Evolutionary conservation across 2,888 invertebrate species (phyloP), one percentile per base, ranked within the genome.

Genomic region (Danaus chrysippus): DNA sequence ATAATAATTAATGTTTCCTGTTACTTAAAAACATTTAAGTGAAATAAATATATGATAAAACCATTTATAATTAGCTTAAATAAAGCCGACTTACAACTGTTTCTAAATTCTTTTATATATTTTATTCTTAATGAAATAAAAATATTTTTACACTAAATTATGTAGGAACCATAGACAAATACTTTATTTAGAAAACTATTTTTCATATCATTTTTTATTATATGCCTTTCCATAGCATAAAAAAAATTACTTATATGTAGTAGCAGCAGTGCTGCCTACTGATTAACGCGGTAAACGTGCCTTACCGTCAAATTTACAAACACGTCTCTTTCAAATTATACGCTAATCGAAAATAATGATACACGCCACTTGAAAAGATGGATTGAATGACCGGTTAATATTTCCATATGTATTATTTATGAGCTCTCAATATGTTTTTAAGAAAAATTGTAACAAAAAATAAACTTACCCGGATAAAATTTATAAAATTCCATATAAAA

Each of bases 401-500:
- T 46, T 13, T 46, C 46, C 9, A 5, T 46, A 53, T 53, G 12
- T 54, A 23, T 15, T 34, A 34, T 34, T 34, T 6, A 34, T 34
- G 23, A 34, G 23, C 0, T 34, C 23, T 34, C 6, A 34, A 34
- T 34, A 6, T 34, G 23, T 34, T 34, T 34, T 34, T 5, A 54
- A 11, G 19, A 12, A 54, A 12, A 34, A 23, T 23, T 3, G 8
- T 17, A 42, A 17, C 19, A 8, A 49, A 49, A 46, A 34, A 11
- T 23, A 41, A 34, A 54, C 54, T 41, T 34, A 54, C 54, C 54
- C 6, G 34, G n/a, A 23, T 54, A 12, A 19, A 41, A 34, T 34
- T 34, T 54, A 54, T 54, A 9, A 19, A 54, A 34, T 54, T 54
- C 49, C 49, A 49, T 49, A 17, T 11, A 49, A 15, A 49, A 49